These are phyloP conservation scores for Leptodirus hochenwartii DNA, from an alignment of 2,888 invertebrate genomes.

Conservation along the genomic window DNA sequence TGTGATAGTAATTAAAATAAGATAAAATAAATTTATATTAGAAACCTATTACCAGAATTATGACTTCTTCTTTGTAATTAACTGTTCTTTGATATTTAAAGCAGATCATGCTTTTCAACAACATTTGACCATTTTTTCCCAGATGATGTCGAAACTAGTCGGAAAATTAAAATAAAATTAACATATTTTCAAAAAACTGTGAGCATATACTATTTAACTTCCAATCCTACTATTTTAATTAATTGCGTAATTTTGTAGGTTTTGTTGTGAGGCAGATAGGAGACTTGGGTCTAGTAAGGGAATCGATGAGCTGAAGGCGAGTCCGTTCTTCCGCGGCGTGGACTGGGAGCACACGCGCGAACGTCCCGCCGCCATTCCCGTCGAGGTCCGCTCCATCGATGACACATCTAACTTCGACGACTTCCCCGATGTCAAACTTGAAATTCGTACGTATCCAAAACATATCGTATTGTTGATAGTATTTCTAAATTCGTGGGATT, in stretches of 20 bases:
- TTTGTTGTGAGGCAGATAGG: constrained; percentile 93
- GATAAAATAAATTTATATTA: too few relatives aligned
- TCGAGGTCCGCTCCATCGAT: constrained; percentile 96
- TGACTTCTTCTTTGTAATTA: too few relatives aligned
- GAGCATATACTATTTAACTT: background rate
- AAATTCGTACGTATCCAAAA: constrained; percentile 79
- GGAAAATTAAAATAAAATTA: too few relatives aligned
- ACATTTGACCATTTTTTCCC: too few relatives aligned
- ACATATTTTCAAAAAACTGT: too few relatives aligned
- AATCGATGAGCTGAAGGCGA: constrained; percentile 82
- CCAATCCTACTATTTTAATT: constrained; percentile 1
- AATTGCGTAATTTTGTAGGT: constrained; percentile 35
- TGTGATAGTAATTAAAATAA: too few relatives aligned
- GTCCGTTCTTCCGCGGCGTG: constrained; percentile 89
- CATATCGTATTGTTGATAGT: too few relatives aligned
- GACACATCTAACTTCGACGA: constrained; percentile 99
- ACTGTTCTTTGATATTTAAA: too few relatives aligned
- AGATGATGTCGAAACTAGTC: too few relatives aligned
- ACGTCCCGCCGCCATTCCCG: constrained; percentile 92
- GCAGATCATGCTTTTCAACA: too few relatives aligned
- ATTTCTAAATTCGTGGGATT: too few relatives aligned
- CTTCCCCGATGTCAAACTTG: constrained; percentile 96
- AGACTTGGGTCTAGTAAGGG: constrained; percentile 79
- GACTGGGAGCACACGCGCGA: constrained; percentile 99
- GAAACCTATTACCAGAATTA: too few relatives aligned